Evolutionary conservation across 1,140 invertebrate genomes (phyloP), one percentile per base, ranked within the genome.

Genomic region (Orchestia grillus): DNA sequence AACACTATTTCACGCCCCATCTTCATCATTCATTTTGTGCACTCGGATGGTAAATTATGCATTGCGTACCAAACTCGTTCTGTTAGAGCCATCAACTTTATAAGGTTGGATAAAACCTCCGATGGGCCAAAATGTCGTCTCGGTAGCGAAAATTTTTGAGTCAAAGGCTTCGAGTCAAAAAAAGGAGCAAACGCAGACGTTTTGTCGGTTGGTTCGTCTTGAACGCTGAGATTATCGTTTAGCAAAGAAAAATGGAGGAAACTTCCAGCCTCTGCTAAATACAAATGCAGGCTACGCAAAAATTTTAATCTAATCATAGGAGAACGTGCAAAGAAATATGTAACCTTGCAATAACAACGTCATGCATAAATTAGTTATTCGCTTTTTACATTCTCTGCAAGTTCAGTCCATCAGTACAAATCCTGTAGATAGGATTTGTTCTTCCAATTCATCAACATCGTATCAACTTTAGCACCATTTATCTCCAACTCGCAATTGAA

Each of bases 11-110:
- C 92, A 94, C 44, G 92, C 92, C 44, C 11, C 92, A 45, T 40
- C 43, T 40, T 94, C 92, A 94, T 47, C 92, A 40, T 44, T 94
- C 8, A 94, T 94, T 94, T 45, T 94, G 92, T 47, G 28, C 92
- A 94, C 36, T 94, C 92, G 23, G 43, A 44, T 47, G 92, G 92
- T 28, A 94, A 94, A 94, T 94, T 94, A 94, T 94, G 43, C 92
- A 94, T 94, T 47, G 92, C 43, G 40, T 11, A 47, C 43, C 45
- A 94, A 94, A 94, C 41, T 45, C 44, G 8, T 40, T 94, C 44
- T 45, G 36, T 94, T 45, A 44, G 36, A 94, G 92, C 88, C 88
- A 90, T 90, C 88, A 41, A 42, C 88, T 90, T 19, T 41, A 90
- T 44, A 19, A 90, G 41, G 88, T 28, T 44, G n/a, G 88, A 90